Evolutionary conservation across 2,888 invertebrate genomes (phyloP), one percentile per base, ranked within the genome.

Genomic region (Apamea sordens): DNA sequence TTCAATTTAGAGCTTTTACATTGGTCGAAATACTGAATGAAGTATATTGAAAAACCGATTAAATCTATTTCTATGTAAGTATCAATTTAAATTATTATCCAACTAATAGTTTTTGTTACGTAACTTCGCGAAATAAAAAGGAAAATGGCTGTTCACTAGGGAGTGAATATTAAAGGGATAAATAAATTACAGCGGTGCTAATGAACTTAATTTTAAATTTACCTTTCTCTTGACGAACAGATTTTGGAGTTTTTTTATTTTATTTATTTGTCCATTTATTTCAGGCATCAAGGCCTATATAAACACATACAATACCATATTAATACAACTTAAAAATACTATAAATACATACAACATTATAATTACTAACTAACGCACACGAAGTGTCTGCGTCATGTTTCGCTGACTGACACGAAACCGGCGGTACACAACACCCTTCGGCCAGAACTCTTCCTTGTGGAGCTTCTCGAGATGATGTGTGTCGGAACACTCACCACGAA

Each of bases 111-210:
- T 75, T 64, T 59, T 50, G 28, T 69, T 36, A 59, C n/a, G 18
- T n/a, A 61, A 83, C 59, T 73, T 83, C 10, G 24, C 3, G 21
- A 64, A 74, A 68, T 74, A 24, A 36, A 70, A 78, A 44, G 50
- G 79, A 72, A 83, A 70, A 65, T 64, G 44, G 21, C 32, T 69
- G 47, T 72, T 56, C 69, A 59, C 72, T 1, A 10, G 64, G 6
- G 11, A 64, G 73, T 47, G 24, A 61, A 83, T 18, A 50, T 75
- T 69, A 72, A 69, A 73, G 63, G 44, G 15, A 71, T 78, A 75
- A 79, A 79, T 79, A 83, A 75, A 83, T 79, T 70, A 79, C 61
- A 50, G 47, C 32, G 18, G 32, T 28, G 67, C 36, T 73, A 69
- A 79, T 75, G 44, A 74, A 83, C 59, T 64, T 50, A 41, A 83